These are phyloP conservation scores for Drosophila tripunctata DNA, from an alignment of 2,888 invertebrate species.

Conservation along the genomic window DNA sequence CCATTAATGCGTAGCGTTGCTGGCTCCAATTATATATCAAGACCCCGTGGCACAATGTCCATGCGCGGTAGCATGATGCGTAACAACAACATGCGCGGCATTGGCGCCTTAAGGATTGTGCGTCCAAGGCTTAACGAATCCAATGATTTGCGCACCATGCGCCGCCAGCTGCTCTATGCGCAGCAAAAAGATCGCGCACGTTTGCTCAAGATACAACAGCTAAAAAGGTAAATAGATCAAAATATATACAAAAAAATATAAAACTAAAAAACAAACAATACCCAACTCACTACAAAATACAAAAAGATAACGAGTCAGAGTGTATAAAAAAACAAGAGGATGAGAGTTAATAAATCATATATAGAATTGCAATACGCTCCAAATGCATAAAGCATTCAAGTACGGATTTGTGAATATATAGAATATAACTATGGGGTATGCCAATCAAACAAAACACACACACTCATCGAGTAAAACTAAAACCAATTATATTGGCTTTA, in stretches of 20 bases:
- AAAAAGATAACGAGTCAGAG: neutral
- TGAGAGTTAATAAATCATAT: conserved; percentile 4
- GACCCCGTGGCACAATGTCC: conserved; percentile 79
- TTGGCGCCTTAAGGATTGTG: conserved; percentile 78
- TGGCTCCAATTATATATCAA: conserved; percentile 80
- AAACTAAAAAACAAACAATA: conserved; percentile 39
- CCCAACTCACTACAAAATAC: conserved; percentile 11
- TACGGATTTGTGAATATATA: conserved; percentile 22
- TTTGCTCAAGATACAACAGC: conserved; percentile 83
- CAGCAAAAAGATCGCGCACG: conserved; percentile 84
- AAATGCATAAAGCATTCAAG: conserved; percentile 18
- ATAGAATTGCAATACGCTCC: conserved; percentile 12
- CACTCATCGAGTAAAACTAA: conserved; percentile 23
- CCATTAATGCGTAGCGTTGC: conserved; percentile 79
- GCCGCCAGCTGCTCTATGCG: conserved; percentile 82
- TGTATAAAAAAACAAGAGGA: neutral
- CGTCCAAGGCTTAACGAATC: conserved; percentile 77
- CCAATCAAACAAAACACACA: too few species aligned
- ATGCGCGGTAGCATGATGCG: conserved; percentile 80
- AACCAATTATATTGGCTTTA: conserved; percentile 50
- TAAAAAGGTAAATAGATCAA: conserved; percentile 84
- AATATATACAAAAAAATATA: conserved; percentile 43
- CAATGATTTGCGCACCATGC: conserved; percentile 83
- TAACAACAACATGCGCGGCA: conserved; percentile 72
- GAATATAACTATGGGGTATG: conserved; percentile 16